Conservation (phyloP, 2,888 invertebrate species). For the Cremastinae sp. region DNA sequence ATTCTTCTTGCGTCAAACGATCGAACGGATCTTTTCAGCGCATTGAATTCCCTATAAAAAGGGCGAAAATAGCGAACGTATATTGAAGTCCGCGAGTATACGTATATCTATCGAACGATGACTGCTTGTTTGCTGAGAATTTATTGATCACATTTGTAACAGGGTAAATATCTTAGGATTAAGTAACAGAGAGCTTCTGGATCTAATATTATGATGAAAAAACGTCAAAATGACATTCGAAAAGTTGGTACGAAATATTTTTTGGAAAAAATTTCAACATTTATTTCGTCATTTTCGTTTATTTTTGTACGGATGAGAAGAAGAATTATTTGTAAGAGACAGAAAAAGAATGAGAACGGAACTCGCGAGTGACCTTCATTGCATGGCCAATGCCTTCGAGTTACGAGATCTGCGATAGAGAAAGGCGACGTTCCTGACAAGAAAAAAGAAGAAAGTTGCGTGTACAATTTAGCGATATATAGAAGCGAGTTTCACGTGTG, state of each 20-base stretch:
- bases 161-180: conserved; percentile 19
- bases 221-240: no score
- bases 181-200: background rate
- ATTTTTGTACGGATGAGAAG: background rate
- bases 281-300: background rate
- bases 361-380: conserved; percentile 63
- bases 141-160: conserved; percentile 33
- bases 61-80: conserved; percentile 29
- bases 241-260: no score
- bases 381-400: conserved; percentile 61
- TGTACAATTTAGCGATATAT: conserved; percentile 3
- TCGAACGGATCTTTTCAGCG: conserved; percentile 33
- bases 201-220: no score
- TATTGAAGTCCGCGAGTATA: background rate
- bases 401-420: conserved; percentile 35
- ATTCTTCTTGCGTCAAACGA: conserved; percentile 52
- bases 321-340: background rate
- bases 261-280: background rate
- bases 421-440: background rate
- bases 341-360: conserved; percentile 65
- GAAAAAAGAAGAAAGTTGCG: conserved; percentile 24
- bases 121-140: conserved; percentile 15
- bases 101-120: no score
- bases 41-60: conserved; percentile 21
- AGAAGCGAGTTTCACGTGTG: conserved; percentile 16